Conservation (phyloP, 1,140 invertebrate genomes). For the Euura lappo region DNA sequence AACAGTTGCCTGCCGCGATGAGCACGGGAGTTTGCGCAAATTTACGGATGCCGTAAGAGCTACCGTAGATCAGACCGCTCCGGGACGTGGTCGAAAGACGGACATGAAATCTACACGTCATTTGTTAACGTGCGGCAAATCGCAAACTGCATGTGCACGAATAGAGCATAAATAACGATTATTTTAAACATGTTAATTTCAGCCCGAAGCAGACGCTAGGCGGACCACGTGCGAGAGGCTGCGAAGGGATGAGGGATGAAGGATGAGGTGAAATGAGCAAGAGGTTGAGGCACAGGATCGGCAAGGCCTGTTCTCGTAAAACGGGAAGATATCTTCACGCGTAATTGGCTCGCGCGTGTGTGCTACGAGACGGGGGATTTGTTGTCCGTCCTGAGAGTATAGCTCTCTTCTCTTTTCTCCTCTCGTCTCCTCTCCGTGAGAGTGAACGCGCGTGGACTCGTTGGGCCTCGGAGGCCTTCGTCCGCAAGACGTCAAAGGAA, state of each 20-base stretch:
- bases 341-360: constrained; percentile 11
- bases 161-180: background rate
- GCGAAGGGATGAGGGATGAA: background rate
- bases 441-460: too few relatives aligned
- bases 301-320: background rate
- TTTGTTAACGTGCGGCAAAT: background rate
- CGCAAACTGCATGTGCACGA: background rate
- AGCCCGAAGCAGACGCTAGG: background rate
- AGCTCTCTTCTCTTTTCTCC: too few relatives aligned
- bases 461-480: background rate
- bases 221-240: too few relatives aligned
- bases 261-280: background rate
- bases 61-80: too few relatives aligned
- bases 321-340: background rate
- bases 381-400: background rate
- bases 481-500: background rate
- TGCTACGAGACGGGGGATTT: constrained; percentile 7
- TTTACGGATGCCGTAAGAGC: background rate
- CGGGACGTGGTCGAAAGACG: background rate
- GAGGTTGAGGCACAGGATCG: background rate
- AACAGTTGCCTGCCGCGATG: background rate
- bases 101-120: background rate
- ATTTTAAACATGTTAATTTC: constrained; percentile 1
- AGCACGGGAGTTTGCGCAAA: background rate
- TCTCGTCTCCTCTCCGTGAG: too few relatives aligned